Evolutionary conservation across 2,113 vertebrate genomes (phyloP).

Genomic region (Passer montanus): DNA sequence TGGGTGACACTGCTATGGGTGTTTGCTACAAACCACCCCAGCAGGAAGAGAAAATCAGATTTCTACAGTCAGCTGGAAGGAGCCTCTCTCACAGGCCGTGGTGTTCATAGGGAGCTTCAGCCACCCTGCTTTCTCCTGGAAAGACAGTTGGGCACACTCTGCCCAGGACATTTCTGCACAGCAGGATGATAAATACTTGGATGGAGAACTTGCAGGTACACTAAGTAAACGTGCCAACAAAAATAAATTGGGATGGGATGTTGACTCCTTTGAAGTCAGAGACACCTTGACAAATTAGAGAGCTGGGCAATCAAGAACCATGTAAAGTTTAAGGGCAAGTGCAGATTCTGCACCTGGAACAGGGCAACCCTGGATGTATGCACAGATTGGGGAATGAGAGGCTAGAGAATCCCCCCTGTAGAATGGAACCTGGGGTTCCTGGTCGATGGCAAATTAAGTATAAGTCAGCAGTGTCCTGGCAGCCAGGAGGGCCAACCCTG

Average conservation of each 20-base stretch:
- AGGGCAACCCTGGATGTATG: background rate
- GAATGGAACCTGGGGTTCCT: background rate
- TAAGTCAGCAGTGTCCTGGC: background rate
- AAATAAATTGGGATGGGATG: background rate
- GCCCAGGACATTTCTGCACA: background rate
- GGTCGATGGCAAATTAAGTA: background rate
- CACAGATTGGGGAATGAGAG: background rate
- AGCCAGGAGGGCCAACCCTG: accelerated
- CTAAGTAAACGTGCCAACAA: background rate
- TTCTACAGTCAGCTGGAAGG: background rate
- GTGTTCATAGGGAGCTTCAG: background rate
- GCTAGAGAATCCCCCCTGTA: background rate
- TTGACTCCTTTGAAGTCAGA: background rate
- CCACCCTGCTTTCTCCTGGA: background rate
- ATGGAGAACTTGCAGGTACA: background rate
- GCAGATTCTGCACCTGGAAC: background rate
- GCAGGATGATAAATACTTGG: background rate
- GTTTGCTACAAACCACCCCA: background rate
- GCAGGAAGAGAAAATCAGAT: background rate
- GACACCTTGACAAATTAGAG: background rate
- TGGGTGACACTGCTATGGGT: background rate
- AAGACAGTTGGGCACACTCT: background rate
- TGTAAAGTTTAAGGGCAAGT: background rate
- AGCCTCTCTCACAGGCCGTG: background rate
- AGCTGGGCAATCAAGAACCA: background rate